Conservation (phyloP, 2,113 vertebrate species). For the Aplodontia rufa region DNA sequence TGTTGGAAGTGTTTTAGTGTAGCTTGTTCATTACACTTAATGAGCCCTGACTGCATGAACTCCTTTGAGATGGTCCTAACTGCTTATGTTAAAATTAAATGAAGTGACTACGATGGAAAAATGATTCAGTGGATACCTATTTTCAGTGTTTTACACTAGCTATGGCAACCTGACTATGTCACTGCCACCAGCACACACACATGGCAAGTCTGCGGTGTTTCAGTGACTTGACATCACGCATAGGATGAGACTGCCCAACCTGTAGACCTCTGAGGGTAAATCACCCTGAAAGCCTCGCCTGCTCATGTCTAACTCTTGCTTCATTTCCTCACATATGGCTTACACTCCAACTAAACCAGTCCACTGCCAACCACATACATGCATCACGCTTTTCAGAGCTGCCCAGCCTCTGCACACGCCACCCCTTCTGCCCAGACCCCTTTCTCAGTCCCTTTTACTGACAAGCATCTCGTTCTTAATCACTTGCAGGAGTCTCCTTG, state of each 20-base stretch:
- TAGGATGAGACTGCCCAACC: background rate
- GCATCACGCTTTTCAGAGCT: background rate
- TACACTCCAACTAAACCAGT: background rate
- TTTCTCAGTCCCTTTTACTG: background rate
- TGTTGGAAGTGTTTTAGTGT: background rate
- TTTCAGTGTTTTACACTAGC: background rate
- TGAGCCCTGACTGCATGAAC: fast-evolving
- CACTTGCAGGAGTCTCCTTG: background rate
- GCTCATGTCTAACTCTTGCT: background rate
- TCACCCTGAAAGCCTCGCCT: background rate
- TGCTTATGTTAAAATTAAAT: background rate
- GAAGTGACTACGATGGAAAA: background rate
- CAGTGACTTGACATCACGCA: background rate
- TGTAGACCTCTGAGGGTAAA: background rate
- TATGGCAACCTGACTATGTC: background rate
- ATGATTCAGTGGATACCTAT: too few species aligned
- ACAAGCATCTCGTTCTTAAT: background rate
- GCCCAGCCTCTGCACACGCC: background rate
- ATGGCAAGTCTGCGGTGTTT: background rate
- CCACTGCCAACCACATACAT: background rate
- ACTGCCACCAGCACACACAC: background rate
- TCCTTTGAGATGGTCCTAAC: background rate
- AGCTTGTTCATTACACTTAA: background rate
- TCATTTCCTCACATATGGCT: background rate
- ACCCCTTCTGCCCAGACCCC: background rate